Conservation (phyloP, 2,113 vertebrate genomes). For the Hystrix cristata region DNA sequence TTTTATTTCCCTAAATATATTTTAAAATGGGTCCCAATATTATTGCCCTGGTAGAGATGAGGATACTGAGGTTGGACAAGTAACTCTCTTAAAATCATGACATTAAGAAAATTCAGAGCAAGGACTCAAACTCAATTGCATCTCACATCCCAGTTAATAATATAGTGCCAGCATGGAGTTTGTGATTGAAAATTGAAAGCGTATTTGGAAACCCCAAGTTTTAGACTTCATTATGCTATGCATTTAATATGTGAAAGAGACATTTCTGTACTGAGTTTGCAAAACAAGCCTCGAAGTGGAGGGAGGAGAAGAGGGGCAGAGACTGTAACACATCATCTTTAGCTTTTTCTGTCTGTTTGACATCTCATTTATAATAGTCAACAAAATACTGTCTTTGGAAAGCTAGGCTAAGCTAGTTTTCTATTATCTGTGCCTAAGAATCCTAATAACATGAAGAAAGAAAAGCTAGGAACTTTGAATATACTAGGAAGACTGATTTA, state of each 20-base stretch:
- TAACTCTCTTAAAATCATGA: background rate
- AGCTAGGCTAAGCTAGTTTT: background rate
- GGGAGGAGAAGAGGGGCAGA: background rate
- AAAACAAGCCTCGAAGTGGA: background rate
- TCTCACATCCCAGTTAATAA: background rate
- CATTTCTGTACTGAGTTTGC: background rate
- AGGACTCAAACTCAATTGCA: background rate
- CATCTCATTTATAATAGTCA: background rate
- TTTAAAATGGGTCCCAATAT: background rate
- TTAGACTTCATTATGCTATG: background rate
- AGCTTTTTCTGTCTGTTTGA: background rate
- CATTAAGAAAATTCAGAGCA: background rate
- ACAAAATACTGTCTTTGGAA: background rate
- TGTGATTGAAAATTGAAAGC: constrained; percentile 16
- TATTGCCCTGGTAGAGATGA: background rate
- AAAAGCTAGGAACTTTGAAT: background rate
- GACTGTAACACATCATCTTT: background rate
- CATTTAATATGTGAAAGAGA: background rate
- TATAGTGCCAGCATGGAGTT: background rate
- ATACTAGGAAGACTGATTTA: background rate
- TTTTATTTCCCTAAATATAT: background rate
- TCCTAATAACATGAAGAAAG: background rate
- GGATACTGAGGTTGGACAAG: background rate
- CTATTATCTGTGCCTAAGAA: background rate
- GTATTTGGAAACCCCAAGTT: background rate